These are phyloP conservation scores for Galbula dea DNA, from an alignment of 2,113 vertebrate species.

Conservation along the genomic window DNA sequence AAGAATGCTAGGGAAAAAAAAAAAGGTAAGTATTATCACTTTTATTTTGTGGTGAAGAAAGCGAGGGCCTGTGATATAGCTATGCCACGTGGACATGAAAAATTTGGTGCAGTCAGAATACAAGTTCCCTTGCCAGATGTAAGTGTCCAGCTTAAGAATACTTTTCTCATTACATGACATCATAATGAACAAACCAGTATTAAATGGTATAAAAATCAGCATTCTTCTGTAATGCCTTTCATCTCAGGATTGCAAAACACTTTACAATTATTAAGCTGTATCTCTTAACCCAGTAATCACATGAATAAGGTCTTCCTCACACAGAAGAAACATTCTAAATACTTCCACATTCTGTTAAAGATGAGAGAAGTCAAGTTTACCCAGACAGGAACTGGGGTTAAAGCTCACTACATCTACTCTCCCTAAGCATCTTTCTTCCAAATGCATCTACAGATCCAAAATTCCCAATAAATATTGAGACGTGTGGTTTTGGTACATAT, in stretches of 20 bases:
- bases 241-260: conserved; percentile 40
- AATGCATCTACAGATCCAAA: background rate
- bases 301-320: conserved; percentile 20
- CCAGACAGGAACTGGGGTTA: background rate
- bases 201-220: conserved; percentile 2
- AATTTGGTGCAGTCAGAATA: background rate
- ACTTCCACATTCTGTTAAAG: background rate
- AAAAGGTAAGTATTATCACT: background rate
- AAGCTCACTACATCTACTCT: background rate
- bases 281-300: conserved; percentile 32
- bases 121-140: background rate
- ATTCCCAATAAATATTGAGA: background rate
- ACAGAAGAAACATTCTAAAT: background rate
- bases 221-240: conserved; percentile 11
- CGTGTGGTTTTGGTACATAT: background rate
- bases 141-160: background rate
- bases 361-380: background rate
- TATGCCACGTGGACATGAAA: background rate
- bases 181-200: background rate
- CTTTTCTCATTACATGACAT: background rate
- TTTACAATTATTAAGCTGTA: conserved; percentile 12
- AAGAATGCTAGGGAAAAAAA: background rate
- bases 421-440: background rate
- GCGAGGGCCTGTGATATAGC: background rate
- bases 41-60: background rate